Evolutionary conservation across 2,113 vertebrate genomes (phyloP).

Genomic region (Zeus faber): DNA sequence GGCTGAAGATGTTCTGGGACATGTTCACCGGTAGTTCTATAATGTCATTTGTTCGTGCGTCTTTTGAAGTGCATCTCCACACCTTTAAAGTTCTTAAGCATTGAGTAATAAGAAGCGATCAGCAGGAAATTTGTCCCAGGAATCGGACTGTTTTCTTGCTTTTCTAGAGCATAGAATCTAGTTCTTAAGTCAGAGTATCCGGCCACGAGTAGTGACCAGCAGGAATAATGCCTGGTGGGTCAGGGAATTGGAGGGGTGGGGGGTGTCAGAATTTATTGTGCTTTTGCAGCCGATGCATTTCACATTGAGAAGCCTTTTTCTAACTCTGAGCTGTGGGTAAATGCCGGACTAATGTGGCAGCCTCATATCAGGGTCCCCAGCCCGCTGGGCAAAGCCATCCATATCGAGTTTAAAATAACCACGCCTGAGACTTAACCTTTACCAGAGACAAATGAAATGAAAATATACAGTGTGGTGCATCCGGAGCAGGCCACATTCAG

Average conservation of each 20-base stretch:
- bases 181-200: no score
- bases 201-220: no score
- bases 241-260: not conserved
- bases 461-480: conserved; percentile 71
- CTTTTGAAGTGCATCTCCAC: no score
- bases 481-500: conserved; percentile 75
- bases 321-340: conserved; percentile 47
- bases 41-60: no score
- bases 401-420: conserved; percentile 83
- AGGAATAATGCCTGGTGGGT: no score
- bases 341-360: conserved; percentile 64
- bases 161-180: no score
- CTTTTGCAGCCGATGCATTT: conserved; percentile 22
- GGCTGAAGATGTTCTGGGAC: no score
- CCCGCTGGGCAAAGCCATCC: conserved; percentile 77
- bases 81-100: no score
- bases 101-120: no score
- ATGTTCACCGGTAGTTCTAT: no score
- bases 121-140: no score
- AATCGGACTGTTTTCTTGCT: no score
- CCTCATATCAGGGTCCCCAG: conserved; percentile 66
- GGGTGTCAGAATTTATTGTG: conserved; percentile 7
- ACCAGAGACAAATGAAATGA: conserved; percentile 79
- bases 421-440: conserved; percentile 82
- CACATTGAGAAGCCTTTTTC: conserved; percentile 15